These are phyloP conservation scores for Alosa alosa DNA, from an alignment of 2,113 vertebrate species.

Conservation along the genomic window DNA sequence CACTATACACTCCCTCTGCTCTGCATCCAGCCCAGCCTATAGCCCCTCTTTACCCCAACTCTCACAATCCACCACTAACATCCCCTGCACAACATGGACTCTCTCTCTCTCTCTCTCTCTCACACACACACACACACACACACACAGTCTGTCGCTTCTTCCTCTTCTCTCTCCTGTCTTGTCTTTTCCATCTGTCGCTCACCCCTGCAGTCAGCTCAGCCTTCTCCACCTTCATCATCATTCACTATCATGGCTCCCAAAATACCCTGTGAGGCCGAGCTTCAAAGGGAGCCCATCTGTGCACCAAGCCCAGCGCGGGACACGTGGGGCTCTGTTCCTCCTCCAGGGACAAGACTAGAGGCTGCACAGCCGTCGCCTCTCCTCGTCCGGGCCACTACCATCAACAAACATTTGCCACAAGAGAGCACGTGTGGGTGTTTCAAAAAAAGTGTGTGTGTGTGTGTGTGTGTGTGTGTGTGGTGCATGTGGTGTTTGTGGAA, in stretches of 20 bases:
- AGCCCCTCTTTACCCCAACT: too few species aligned
- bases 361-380: slow-evolving; percentile 1
- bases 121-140: not conserved
- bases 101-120: slow-evolving; percentile 17
- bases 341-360: slow-evolving; percentile 15
- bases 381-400: not conserved
- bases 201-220: too few species aligned
- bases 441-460: not conserved
- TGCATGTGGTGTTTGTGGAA: not conserved
- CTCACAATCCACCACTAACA: too few species aligned
- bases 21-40: too few species aligned
- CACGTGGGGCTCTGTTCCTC: slow-evolving; percentile 29
- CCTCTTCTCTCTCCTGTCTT: too few species aligned
- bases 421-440: not conserved
- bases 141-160: too few species aligned
- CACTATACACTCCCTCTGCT: slow-evolving; percentile 8
- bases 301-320: slow-evolving; percentile 20
- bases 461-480: not conserved
- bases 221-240: too few species aligned
- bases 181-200: too few species aligned
- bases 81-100: not conserved
- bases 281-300: slow-evolving; percentile 28
- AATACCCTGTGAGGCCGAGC: slow-evolving; percentile 15
- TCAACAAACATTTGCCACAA: slow-evolving; percentile 26
- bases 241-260: too few species aligned